Evolutionary conservation across 92 coral and sea anemone species (phyloP).

Genomic region (Epizoanthus rinbou): DNA sequence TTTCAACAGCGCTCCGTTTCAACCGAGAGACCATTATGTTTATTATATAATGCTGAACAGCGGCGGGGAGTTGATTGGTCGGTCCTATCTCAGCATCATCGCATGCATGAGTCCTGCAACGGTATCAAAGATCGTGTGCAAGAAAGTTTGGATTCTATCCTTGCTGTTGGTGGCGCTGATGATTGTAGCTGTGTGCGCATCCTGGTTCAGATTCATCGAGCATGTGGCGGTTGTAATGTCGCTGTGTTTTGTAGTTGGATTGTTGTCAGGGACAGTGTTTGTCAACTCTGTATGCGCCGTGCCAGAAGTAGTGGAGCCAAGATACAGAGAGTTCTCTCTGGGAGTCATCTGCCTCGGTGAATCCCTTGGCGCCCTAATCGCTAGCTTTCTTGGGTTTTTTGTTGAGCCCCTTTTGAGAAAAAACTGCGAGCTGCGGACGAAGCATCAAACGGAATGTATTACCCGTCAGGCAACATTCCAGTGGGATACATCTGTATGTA

Average conservation of each 20-base stretch:
- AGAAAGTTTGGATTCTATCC: constrained; percentile 72
- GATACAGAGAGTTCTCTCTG: constrained; percentile 74
- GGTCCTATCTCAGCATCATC: constrained; percentile 70
- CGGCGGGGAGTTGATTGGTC: constrained; percentile 62
- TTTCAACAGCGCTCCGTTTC: constrained; percentile 61
- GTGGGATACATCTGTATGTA: constrained; percentile 67
- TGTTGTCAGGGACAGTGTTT: constrained; percentile 72
- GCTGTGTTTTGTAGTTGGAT: constrained; percentile 64
- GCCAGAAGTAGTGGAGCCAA: constrained; percentile 68
- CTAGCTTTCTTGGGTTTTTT: constrained; percentile 69
- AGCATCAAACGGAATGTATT: constrained; percentile 47
- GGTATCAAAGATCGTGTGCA: constrained; percentile 58
- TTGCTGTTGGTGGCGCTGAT: constrained; percentile 49
- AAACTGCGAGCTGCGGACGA: constrained; percentile 51
- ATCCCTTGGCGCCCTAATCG: constrained; percentile 65
- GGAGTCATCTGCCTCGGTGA: constrained; percentile 69
- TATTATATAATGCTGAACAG: constrained; percentile 71
- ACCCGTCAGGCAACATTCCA: constrained; percentile 49
- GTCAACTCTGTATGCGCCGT: constrained; percentile 77
- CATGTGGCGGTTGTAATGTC: constrained; percentile 53
- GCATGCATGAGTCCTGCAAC: constrained; percentile 59
- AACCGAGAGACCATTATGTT: constrained; percentile 77
- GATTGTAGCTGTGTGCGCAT: constrained; percentile 65
- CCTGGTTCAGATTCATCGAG: constrained; percentile 74
- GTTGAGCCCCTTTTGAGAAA: constrained; percentile 71